Base-by-base conservation (phyloP, 2,888 invertebrate species). In the Volucella inflata region DNA sequence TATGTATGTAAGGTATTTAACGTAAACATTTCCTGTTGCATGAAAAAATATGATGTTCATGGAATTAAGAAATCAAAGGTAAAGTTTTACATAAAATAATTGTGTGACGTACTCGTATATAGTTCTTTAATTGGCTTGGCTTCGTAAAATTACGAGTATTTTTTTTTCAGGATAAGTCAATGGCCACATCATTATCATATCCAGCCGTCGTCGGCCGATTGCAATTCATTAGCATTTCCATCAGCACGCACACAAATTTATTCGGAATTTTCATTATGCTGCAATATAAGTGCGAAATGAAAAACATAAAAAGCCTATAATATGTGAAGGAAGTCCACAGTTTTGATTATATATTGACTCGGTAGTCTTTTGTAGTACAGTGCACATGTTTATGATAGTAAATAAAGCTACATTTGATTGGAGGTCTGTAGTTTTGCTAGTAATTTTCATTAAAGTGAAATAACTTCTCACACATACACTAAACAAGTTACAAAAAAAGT, bases 161-260 rank as follows among this genome's bases (percentile, higher is more conserved):
- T 30, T 36, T 55, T 11, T 17, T 17, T 21, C 40, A n/a, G 16
- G 12, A 11, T 42, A 74, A 74, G 74, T 74, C 74, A 74, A 64
- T 55, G 74, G 74, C 74, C 74, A 21, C 12, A 2, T 1, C 9
- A 62, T 72, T 72, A 38, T 16, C 72, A 72, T 62, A 72, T 60
- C 30, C 48, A 16, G 14, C 21, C 40, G 42, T 44, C 36, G 60
- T 44, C 36, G 60, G 44, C 3, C 44, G 2, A 48, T 42, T 68
- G 55, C 68, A 12, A 6, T 46, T 74, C 44, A 74, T 74, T 74
- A 50, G 21, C 62, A 74, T 64, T 53, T 74, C 10, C n/a, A 14
- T 53, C 40, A 12, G 30, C 17, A 17, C n/a, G 8, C 46, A 64
- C 14, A 8, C 10, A 30, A 42, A 40, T 51, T 72, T 72, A 72